Conservation (phyloP, 2,888 invertebrate species). For the Cephus sareptanus region DNA sequence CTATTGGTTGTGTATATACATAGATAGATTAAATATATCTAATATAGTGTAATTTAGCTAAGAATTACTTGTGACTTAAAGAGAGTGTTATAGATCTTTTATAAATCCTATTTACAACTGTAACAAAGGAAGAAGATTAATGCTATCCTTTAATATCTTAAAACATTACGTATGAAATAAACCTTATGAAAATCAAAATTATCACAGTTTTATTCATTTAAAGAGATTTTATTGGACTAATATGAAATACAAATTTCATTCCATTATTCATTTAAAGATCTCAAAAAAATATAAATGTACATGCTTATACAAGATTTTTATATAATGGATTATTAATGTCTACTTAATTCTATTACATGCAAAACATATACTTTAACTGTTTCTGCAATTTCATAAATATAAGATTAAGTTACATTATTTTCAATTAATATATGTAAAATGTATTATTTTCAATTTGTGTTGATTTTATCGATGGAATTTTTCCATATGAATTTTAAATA, state of each 20-base stretch:
- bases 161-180: not conserved
- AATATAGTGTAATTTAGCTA: not conserved
- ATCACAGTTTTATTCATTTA: not conserved
- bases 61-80: not conserved
- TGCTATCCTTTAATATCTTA: not conserved
- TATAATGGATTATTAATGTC: not conserved
- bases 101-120: not conserved
- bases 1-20: not conserved
- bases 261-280: not conserved
- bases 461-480: not conserved
- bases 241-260: not conserved
- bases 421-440: constrained; percentile 8
- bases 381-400: not conserved
- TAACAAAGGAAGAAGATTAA: not conserved
- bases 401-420: constrained; percentile 1
- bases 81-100: not conserved
- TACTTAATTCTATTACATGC: not conserved
- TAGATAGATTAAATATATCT: not conserved
- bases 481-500: not conserved
- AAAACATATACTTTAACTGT: not conserved
- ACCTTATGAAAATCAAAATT: not conserved
- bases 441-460: not conserved
- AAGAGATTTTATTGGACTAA: not conserved
- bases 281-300: not conserved
- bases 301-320: not conserved